phyloP scores from a whole-genome alignment of 2,113 vertebrate species.

The Amphiprion ocellaris region DNA sequence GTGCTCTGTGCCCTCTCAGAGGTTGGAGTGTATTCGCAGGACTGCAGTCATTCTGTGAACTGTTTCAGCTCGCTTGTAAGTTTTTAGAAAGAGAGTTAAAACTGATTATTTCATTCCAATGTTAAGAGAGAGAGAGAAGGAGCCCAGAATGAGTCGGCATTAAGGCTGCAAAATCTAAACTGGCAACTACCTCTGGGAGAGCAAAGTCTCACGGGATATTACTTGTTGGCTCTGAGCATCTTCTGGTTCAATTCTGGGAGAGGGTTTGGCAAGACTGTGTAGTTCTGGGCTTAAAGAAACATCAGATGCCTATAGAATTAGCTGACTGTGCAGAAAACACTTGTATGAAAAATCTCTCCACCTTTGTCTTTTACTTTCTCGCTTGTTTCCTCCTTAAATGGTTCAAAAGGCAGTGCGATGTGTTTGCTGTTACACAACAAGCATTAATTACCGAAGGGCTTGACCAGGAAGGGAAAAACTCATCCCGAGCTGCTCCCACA shows the following conservation, averaged over 20 bases:
- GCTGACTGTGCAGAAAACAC: constrained; percentile 47
- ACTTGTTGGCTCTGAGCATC: constrained; percentile 49
- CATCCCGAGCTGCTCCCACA: neutral
- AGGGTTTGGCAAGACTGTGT: constrained; percentile 23
- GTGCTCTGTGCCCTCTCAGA: neutral
- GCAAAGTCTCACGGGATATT: constrained; percentile 56
- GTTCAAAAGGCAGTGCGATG: constrained; percentile 32
- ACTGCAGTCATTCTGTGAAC: constrained; percentile 17
- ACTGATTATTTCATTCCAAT: constrained; percentile 49
- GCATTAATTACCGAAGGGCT: constrained; percentile 39
- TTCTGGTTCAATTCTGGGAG: constrained; percentile 40
- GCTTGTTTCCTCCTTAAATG: constrained; percentile 17
- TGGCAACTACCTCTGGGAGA: constrained; percentile 44
- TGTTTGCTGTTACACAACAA: constrained; percentile 38
- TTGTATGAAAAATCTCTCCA: neutral
- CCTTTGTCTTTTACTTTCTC: neutral
- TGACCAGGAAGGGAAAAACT: constrained; percentile 19
- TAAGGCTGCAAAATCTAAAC: constrained; percentile 60
- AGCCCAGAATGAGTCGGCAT: constrained; percentile 48
- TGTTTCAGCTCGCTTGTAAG: neutral
- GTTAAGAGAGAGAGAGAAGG: constrained; percentile 14
- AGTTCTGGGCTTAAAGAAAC: constrained; percentile 37
- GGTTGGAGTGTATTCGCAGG: constrained; percentile 12
- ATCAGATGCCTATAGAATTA: constrained; percentile 33
- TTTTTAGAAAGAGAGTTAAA: constrained; percentile 51